Evolutionary conservation across 1,140 invertebrate species (phyloP), one percentile per base, ranked within the genome.

Genomic region (Nixonia krombeini): DNA sequence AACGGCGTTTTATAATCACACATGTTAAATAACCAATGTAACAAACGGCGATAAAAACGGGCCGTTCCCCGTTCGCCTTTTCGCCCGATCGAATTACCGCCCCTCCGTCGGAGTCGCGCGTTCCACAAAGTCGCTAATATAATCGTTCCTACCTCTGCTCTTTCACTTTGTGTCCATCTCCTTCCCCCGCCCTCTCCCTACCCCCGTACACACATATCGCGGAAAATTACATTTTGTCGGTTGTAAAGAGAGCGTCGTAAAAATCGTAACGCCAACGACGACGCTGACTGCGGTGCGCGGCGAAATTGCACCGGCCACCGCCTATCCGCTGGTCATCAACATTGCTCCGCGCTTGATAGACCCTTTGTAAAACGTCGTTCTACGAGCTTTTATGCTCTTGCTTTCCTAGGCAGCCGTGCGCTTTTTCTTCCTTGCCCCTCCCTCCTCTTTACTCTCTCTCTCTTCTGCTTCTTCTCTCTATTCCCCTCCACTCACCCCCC

Each of bases 161-260:
- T 62, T 47, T 50, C 51, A 33, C 44, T 55, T 49, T 55, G 16
- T 41, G 23, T 31, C 7, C 12, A 47, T 42, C 31, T 41, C 44
- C 52, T 66, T 47, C 33, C 44, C 25, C 47, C 44, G 57, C 46
- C 42, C 33, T 46, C 49, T 38, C 46, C 12, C 51, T 42, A 67
- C 41, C 63, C 68, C 53, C 69, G 56, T n/a, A n/a, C 49, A 65
- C 73, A 77, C 72, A 74, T 74, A 78, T 80, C 75, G 74, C 56
- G 69, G 81, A 82, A 83, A 83, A 83, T 83, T 80, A 83, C 79
- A 80, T 83, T 85, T 83, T 75, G 74, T 78, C 73, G 78, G 81
- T 81, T 82, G 75, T 83, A 83, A 84, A 85, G 70, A 72, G 63
- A 76, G 70, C 73, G 67, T 83, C 79, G 74, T 82, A 83, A 83